Percentiles rank a stretch among this genome's conserved stretches.
These are phyloP conservation scores for Pheosia gnoma DNA, from an alignment of 2,888 invertebrate genomes.

Conservation along the genomic window DNA sequence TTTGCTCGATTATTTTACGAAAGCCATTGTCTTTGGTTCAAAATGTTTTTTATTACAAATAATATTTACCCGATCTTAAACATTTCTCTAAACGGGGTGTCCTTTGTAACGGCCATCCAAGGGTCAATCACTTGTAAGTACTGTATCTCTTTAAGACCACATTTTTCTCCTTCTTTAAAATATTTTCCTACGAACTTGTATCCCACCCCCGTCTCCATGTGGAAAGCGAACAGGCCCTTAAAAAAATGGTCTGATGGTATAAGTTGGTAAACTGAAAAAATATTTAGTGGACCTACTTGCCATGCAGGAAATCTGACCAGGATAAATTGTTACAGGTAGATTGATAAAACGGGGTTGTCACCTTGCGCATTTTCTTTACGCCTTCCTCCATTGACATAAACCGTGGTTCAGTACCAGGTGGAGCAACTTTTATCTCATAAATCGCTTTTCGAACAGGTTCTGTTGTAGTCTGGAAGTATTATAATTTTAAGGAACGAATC, in stretches of 20 bases:
- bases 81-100: slow-evolving; percentile 85
- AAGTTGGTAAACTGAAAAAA: too few species aligned
- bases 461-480: slow-evolving; percentile 81
- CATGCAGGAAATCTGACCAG: background rate
- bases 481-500: background rate
- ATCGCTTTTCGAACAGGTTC: slow-evolving; percentile 86
- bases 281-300: background rate
- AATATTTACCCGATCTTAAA: slow-evolving; percentile 84
- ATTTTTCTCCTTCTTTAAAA: slow-evolving; percentile 88
- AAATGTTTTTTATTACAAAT: background rate
- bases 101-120: slow-evolving; percentile 85
- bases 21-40: too few species aligned
- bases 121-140: slow-evolving; percentile 86
- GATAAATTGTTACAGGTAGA: background rate
- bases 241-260: slow-evolving; percentile 9
- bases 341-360: slow-evolving; percentile 22
- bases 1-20: too few species aligned
- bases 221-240: slow-evolving; percentile 86
- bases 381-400: slow-evolving; percentile 86
- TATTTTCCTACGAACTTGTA: slow-evolving; percentile 87
- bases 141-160: slow-evolving; percentile 87
- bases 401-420: slow-evolving; percentile 81
- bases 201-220: slow-evolving; percentile 86
- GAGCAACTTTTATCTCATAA: slow-evolving; percentile 86
- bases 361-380: slow-evolving; percentile 81